A percentile compares a stretch with the other conserved stretches of the same genome.
These are phyloP conservation scores for Cardiocondyla obscurior DNA, from an alignment of 1,140 invertebrate species.

Conservation along the genomic window DNA sequence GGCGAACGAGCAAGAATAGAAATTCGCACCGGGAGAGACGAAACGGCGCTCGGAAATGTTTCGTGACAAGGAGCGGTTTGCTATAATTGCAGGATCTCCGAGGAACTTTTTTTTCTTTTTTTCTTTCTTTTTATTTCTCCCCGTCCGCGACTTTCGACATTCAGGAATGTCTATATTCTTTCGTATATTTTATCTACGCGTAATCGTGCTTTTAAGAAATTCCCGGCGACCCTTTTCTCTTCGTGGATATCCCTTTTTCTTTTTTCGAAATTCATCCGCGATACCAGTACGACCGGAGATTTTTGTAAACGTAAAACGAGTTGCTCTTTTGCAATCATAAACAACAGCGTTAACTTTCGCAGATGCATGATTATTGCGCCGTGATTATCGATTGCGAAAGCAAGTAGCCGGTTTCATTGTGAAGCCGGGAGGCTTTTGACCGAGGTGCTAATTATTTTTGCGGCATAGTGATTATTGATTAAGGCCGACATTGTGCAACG, in stretches of 20 bases:
- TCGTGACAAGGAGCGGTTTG: slow-evolving; percentile 26
- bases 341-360: not conserved
- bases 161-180: not conserved
- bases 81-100: not conserved
- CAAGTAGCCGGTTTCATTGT: not conserved
- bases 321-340: not conserved
- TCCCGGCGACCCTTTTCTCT: no score
- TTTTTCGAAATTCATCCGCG: not conserved
- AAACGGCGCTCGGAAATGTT: not conserved
- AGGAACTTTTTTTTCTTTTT: not conserved
- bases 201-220: slow-evolving; percentile 6
- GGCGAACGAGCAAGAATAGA: not conserved
- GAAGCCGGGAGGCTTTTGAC: not conserved
- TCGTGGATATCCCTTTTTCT: not conserved
- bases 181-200: not conserved
- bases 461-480: slow-evolving; percentile 8
- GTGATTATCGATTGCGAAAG: not conserved
- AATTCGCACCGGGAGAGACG: not conserved
- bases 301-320: not conserved
- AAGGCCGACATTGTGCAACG: slow-evolving; percentile 55
- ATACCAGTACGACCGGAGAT: not conserved
- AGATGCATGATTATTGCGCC: not conserved
- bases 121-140: no score
- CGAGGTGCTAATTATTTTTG: slow-evolving; percentile 26
- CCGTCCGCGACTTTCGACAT: not conserved